These are phyloP conservation scores for Botrylloides violaceus DNA, from an alignment of 23 tunicate species.

Conservation along the genomic window DNA sequence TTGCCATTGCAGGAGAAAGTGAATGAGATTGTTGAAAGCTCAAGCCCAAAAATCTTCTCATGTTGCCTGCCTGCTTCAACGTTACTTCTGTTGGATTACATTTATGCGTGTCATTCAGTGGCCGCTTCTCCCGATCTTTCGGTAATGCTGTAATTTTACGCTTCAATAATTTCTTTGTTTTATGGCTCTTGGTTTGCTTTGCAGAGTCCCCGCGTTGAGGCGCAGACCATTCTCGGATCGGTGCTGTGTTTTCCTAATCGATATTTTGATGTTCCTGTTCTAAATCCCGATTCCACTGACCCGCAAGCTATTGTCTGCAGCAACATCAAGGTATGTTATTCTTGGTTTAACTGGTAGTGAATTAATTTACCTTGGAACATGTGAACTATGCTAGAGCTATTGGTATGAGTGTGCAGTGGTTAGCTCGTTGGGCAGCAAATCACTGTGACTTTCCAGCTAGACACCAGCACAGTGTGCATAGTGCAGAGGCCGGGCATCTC, in stretches of 20 bases:
- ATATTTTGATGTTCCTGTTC: conserved; percentile 63
- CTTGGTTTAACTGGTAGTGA: too few relatives aligned
- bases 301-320: conserved; percentile 41
- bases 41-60: conserved; percentile 47
- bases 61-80: conserved; percentile 63
- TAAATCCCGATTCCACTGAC: conserved; percentile 43
- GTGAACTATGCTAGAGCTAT: too few relatives aligned
- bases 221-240: conserved; percentile 77
- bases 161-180: too few relatives aligned
- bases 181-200: not conserved
- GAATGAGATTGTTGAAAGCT: conserved; percentile 64
- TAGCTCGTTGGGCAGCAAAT: too few relatives aligned
- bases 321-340: conserved; percentile 50
- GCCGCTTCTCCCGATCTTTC: conserved; percentile 55
- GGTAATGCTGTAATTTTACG: conserved; percentile 22
- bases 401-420: too few relatives aligned
- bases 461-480: too few relatives aligned
- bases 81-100: conserved; percentile 61
- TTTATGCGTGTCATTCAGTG: conserved; percentile 71
- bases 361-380: too few relatives aligned
- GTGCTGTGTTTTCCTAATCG: conserved; percentile 57
- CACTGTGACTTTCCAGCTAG: too few relatives aligned
- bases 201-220: conserved; percentile 87
- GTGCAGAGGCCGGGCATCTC: too few relatives aligned
- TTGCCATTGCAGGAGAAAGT: conserved; percentile 50